Percentiles rank a stretch among this genome's conserved stretches.
Conservation (phyloP, 2,888 invertebrate species). For the Sylvicola cinctus region DNA sequence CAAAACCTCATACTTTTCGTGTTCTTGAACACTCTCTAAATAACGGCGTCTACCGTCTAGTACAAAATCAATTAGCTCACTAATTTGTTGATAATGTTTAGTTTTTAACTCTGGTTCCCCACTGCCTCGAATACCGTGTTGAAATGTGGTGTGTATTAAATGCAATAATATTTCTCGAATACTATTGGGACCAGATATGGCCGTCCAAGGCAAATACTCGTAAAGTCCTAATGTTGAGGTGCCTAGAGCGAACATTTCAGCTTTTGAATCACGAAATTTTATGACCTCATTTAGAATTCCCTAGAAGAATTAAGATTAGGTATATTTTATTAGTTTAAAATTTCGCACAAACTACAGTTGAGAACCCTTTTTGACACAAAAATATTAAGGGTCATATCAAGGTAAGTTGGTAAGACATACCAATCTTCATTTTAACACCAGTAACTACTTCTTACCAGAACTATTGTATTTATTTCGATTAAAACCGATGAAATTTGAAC, state of each 20-base stretch:
- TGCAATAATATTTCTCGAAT: constrained; percentile 28
- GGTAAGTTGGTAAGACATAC: too few species aligned
- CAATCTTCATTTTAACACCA: constrained; percentile 4
- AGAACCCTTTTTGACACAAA: background rate
- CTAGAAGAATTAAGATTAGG: constrained; percentile 18
- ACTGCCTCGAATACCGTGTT: constrained; percentile 22
- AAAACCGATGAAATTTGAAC: constrained; percentile 32
- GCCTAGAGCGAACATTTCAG: constrained; percentile 28
- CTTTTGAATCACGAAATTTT: constrained; percentile 36
- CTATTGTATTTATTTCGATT: constrained; percentile 33
- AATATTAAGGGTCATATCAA: too few species aligned
- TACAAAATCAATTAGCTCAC: constrained; percentile 47
- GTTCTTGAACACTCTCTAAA: constrained; percentile 39
- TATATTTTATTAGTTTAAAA: background rate
- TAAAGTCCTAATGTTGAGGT: constrained; percentile 18
- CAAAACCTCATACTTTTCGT: constrained; percentile 33
- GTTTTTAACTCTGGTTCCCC: constrained; percentile 22
- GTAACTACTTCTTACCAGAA: constrained; percentile 22
- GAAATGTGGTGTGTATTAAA: constrained; percentile 21
- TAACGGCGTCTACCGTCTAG: constrained; percentile 51
- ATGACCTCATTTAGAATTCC: constrained; percentile 43
- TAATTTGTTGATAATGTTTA: constrained; percentile 43
- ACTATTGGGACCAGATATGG: constrained; percentile 33
- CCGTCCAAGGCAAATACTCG: constrained; percentile 61
- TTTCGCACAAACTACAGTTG: constrained; percentile 3